phyloP scores from a whole-genome alignment of 2,113 vertebrate species.

The Aptenodytes patagonicus region DNA sequence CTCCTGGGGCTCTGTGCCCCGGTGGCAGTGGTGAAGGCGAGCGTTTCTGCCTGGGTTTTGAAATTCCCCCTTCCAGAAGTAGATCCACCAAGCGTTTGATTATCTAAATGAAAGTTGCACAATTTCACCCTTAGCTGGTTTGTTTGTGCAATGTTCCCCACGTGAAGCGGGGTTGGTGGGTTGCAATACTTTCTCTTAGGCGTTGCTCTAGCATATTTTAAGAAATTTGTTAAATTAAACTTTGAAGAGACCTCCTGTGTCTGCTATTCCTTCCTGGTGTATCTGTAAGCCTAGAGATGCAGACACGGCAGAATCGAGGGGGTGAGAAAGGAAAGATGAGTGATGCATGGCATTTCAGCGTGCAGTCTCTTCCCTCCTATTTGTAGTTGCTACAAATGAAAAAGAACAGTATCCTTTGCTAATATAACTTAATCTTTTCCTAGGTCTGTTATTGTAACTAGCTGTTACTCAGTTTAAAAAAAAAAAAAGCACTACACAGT shows the following conservation, averaged over 20 bases:
- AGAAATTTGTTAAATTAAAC: not conserved
- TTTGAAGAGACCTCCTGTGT: not conserved
- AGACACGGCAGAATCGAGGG: not conserved
- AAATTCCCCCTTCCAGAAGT: not conserved
- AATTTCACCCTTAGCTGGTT: not conserved
- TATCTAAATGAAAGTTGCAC: not conserved
- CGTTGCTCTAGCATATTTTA: not conserved
- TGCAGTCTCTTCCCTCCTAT: not conserved
- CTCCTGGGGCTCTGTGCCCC: not conserved
- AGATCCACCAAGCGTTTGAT: not conserved
- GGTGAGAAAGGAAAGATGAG: not conserved
- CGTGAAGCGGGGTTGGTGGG: not conserved
- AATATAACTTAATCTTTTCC: not conserved
- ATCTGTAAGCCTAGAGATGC: not conserved
- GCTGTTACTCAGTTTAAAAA: not conserved
- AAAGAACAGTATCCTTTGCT: not conserved
- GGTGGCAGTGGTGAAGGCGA: no score
- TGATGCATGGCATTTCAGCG: not conserved
- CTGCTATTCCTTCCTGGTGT: not conserved
- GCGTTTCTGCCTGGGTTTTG: not conserved
- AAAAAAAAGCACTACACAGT: fast-evolving
- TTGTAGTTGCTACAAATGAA: not conserved
- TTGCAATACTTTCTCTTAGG: not conserved
- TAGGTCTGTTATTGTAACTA: not conserved
- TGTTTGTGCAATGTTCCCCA: not conserved